Percentiles rank a stretch among this genome's conserved stretches.
phyloP scores from a whole-genome alignment of 2,113 vertebrate species.

The Agapornis roseicollis region DNA sequence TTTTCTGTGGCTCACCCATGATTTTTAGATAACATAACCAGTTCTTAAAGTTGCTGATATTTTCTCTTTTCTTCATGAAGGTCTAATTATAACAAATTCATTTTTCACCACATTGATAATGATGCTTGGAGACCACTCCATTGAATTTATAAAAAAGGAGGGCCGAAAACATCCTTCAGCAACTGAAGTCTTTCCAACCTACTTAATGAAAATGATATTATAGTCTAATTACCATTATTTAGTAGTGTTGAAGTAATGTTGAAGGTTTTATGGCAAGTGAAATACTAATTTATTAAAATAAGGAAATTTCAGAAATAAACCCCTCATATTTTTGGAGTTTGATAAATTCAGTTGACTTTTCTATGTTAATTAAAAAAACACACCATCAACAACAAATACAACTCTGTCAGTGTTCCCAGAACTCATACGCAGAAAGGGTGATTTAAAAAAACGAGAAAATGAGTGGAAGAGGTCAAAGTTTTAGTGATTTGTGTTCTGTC shows the following conservation, averaged over 20 bases:
- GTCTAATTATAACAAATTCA: background rate
- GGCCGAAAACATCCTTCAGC: background rate
- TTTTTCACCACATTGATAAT: background rate
- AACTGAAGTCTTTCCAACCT: background rate
- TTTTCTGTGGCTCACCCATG: background rate
- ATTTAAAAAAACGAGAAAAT: background rate
- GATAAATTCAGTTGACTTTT: background rate
- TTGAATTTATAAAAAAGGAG: background rate
- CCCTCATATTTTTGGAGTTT: background rate
- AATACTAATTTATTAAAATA: background rate
- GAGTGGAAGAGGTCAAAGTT: background rate
- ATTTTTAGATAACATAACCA: background rate
- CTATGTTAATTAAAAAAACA: background rate
- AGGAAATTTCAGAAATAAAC: background rate
- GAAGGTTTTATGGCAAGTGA: background rate
- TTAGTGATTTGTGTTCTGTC: background rate
- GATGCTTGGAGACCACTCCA: background rate
- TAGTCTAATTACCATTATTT: background rate
- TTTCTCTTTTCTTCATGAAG: background rate
- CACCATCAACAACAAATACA: rapidly evolving
- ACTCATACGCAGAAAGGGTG: background rate
- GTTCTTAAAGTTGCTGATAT: background rate
- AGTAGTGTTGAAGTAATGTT: background rate
- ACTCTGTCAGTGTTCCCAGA: background rate
- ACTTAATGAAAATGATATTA: background rate